phyloP scores from a whole-genome alignment of 2,797 vertebrate species.

The Falco concolor region DNA sequence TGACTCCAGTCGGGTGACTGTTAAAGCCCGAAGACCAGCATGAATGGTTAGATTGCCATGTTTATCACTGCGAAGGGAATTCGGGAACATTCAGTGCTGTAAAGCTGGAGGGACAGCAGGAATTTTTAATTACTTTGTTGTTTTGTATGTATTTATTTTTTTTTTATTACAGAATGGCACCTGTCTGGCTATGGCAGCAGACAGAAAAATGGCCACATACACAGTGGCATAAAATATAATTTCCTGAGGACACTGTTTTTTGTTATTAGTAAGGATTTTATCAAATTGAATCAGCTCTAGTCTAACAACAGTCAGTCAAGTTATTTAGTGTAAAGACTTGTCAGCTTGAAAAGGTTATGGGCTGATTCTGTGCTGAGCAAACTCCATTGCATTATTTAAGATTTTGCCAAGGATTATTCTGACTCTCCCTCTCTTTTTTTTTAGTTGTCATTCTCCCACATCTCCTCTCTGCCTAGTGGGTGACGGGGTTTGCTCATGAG shows the following conservation, averaged over 20 bases:
- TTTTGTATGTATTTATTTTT: not conserved
- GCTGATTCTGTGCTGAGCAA: not conserved
- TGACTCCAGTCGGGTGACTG: not conserved
- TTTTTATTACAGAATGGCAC: not conserved
- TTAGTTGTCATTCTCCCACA: not conserved
- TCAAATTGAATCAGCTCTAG: not conserved
- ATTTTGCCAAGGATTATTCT: not conserved
- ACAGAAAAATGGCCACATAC: not conserved
- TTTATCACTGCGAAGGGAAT: not conserved
- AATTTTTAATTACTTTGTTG: not conserved
- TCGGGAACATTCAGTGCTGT: not conserved
- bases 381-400: not conserved
- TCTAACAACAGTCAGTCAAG: not conserved
- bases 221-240: not conserved
- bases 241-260: not conserved
- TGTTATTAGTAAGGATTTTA: not conserved
- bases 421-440: not conserved
- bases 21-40: not conserved
- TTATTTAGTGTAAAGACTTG: not conserved
- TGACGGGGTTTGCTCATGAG: not conserved
- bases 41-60: not conserved
- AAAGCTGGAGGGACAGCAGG: not conserved
- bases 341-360: not conserved
- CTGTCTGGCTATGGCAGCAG: not conserved
- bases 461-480: not conserved